Percentiles rank a stretch among this genome's conserved stretches.
These are phyloP conservation scores for Philopotamus ludificatus DNA, from an alignment of 1,140 invertebrate species.

Conservation along the genomic window DNA sequence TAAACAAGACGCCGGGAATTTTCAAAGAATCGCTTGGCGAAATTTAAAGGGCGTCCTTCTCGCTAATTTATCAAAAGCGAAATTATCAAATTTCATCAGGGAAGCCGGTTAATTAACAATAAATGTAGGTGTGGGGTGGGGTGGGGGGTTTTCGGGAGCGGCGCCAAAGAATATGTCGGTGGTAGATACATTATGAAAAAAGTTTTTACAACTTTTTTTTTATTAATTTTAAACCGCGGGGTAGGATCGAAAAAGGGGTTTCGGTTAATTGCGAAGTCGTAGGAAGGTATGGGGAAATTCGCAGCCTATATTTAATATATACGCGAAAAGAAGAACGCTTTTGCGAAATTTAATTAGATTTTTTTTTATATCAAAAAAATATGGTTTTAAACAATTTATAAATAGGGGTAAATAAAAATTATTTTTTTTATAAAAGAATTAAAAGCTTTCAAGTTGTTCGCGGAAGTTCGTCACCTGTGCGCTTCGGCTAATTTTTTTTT, in stretches of 20 bases:
- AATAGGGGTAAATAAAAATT: too few relatives aligned
- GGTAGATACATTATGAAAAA: constrained; percentile 29
- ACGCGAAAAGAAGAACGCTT: background rate
- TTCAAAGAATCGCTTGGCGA: constrained; percentile 20
- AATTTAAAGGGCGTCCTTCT: constrained; percentile 34
- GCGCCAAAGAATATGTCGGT: background rate
- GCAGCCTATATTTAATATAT: background rate
- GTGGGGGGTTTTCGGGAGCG: too few relatives aligned
- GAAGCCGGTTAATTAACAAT: constrained; percentile 36
- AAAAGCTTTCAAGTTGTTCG: too few relatives aligned
- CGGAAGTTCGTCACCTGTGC: background rate
- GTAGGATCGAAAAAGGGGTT: background rate
- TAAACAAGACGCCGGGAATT: constrained; percentile 32
- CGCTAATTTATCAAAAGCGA: constrained; percentile 24
- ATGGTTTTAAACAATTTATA: too few relatives aligned
- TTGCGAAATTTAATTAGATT: background rate
- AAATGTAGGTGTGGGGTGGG: constrained; percentile 1
- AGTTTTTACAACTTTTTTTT: constrained; percentile 1
- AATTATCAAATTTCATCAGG: constrained; percentile 36
- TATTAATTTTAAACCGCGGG: background rate
- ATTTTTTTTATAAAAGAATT: too few relatives aligned
- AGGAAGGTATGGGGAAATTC: background rate
- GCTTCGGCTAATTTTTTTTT: background rate
- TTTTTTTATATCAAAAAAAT: background rate
- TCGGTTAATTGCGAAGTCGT: constrained; percentile 7